These are phyloP conservation scores for Pseudomyrmex gracilis DNA, from an alignment of 1,140 invertebrate genomes.

Conservation along the genomic window DNA sequence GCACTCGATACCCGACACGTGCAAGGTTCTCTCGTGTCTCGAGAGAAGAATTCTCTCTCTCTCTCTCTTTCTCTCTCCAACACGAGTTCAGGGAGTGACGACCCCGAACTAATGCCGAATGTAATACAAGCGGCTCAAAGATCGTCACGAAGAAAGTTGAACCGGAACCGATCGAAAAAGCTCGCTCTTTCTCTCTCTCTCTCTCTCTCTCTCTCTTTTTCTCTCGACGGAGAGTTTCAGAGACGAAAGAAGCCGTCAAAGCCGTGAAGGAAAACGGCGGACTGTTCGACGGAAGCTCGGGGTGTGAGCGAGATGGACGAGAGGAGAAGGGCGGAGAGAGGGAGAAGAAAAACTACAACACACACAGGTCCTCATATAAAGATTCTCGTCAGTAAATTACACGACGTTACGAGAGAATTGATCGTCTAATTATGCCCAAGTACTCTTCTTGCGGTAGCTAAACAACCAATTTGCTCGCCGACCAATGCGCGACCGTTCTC, in stretches of 20 bases:
- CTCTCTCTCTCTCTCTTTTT: too few relatives aligned
- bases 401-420: constrained; percentile 73
- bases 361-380: background rate
- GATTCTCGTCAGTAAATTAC: constrained; percentile 62
- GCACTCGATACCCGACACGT: background rate
- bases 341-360: background rate
- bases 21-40: too few relatives aligned
- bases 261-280: constrained; percentile 9
- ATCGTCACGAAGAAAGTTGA: constrained; percentile 23
- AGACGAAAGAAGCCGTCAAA: background rate
- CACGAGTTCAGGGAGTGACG: background rate
- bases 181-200: too few relatives aligned
- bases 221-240: too few relatives aligned
- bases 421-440: constrained; percentile 72
- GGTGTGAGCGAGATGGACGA: too few relatives aligned
- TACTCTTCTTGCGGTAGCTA: constrained; percentile 58
- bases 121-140: constrained; percentile 4
- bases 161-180: constrained; percentile 5
- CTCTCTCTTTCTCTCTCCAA: background rate
- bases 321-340: background rate
- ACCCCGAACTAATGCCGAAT: background rate
- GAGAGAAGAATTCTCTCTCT: too few relatives aligned
- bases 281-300: background rate
- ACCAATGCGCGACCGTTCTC: constrained; percentile 48
- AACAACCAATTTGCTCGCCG: constrained; percentile 71